These are phyloP conservation scores for Setipinna tenuifilis DNA, from an alignment of 2,797 vertebrate genomes.

Conservation along the genomic window DNA sequence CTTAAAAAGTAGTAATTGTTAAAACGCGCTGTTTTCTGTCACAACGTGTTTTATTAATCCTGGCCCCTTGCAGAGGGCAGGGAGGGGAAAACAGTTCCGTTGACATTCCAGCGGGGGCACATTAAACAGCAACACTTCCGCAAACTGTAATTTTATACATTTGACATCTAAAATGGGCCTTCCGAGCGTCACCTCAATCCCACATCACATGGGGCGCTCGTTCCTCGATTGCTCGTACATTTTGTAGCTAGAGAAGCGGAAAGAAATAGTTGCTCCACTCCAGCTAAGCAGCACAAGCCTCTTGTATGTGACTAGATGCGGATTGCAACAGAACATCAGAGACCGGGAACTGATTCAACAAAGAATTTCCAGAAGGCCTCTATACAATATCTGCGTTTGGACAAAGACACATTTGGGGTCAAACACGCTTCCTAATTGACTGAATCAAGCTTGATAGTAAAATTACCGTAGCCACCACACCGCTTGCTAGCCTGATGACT, in stretches of 20 bases:
- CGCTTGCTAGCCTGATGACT: conserved; percentile 10
- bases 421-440: neutral
- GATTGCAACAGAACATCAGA: conserved; percentile 18
- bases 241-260: conserved; percentile 62
- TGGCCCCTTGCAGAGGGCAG: neutral
- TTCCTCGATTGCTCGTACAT: conserved; percentile 61
- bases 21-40: too few species aligned
- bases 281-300: conserved; percentile 63
- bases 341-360: conserved; percentile 17
- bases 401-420: neutral
- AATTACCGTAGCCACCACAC: conserved; percentile 4
- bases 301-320: conserved; percentile 60
- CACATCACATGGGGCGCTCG: conserved; percentile 66
- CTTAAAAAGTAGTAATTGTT: too few species aligned
- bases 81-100: conserved; percentile 27
- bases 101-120: conserved; percentile 43
- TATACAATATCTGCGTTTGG: neutral
- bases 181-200: conserved; percentile 57
- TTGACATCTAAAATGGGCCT: conserved; percentile 61
- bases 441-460: conserved; percentile 18
- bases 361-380: conserved; percentile 24
- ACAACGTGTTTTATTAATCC: neutral
- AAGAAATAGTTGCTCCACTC: conserved; percentile 44
- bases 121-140: conserved; percentile 54
- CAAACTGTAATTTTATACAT: conserved; percentile 55